Evolutionary conservation across 2,888 invertebrate species (phyloP), one percentile per base, ranked within the genome.

Genomic region (Leptinotarsa peninsularis): DNA sequence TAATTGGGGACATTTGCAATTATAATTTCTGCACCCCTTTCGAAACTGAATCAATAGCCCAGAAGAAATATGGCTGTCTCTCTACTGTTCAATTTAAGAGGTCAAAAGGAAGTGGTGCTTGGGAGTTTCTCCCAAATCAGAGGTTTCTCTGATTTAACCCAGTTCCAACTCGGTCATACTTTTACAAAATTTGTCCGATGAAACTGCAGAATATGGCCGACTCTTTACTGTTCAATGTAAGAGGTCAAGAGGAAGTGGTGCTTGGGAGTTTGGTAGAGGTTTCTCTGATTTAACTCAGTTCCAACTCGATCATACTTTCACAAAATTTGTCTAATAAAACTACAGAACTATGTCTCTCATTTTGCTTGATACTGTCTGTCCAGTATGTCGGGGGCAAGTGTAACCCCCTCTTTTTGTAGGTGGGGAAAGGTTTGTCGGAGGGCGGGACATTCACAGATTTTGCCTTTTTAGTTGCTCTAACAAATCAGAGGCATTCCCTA

Each of bases 51-150:
- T 63, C 43, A n/a, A 63, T 63, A 63, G n/a, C 33, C 3, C 15
- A 18, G 43, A 33, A 63, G 18, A 43, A 43, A 17, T 63, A 63
- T 63, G 63, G 63, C 63, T 43, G 63, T 43, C 63, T 63, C 33
- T 58, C 23, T 58, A 63, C n/a, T 52, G 14, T 43, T 14, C 63
- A n/a, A 63, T 10, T 7, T 7, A 0, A 33, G 15, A n/a, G 33
- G 63, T 63, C 63, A 43, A 43, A 4, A 5, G 63, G 43, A 63
- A 33, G 10, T 63, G 10, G 18, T 52, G 15, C n/a, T 52, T 52
- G 15, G n/a, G 15, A 52, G 43, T 10, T 43, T 10, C 10, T 21
- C 21, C 21, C 21, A 21, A 21, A 21, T 2, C 0, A 43, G 43
- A 43, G 10, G 43, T 10, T 10, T 43, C 43, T 43, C 43, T 43